A percentile compares a stretch with the other conserved stretches of the same genome.
phyloP scores from a whole-genome alignment of 2,888 invertebrate genomes.

The Pristionchus japonicus region DNA sequence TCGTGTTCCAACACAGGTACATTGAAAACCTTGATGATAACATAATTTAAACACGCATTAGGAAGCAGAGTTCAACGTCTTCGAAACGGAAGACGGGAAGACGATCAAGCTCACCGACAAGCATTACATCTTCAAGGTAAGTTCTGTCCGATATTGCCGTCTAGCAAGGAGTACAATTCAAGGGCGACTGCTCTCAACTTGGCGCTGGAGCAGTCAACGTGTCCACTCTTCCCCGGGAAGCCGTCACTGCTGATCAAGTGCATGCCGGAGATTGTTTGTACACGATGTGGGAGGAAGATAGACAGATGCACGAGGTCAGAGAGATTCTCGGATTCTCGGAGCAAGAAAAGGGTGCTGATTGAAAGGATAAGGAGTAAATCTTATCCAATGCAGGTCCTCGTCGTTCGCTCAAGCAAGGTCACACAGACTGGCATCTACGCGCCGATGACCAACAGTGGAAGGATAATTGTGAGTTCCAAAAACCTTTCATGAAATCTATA shows the following conservation, averaged over 20 bases:
- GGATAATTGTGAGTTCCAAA: constrained; percentile 59
- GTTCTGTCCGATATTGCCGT: not conserved
- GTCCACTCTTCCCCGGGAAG: not conserved
- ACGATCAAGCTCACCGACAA: constrained; percentile 24
- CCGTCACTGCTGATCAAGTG: constrained; percentile 64
- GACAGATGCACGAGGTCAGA: not conserved
- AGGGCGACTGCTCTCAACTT: not conserved
- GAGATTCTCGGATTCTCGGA: too few species aligned
- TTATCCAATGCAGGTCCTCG: constrained; percentile 46
- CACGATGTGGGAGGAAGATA: constrained; percentile 44
- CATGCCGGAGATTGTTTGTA: constrained; percentile 68
- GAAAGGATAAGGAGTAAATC: too few species aligned
- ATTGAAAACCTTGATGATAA: too few species aligned
- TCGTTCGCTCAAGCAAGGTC: constrained; percentile 56
- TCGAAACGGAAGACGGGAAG: constrained; percentile 3
- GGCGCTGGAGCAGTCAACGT: not conserved
- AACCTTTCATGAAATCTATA: too few species aligned
- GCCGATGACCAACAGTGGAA: constrained; percentile 67
- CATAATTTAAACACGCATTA: too few species aligned
- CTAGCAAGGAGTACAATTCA: not conserved
- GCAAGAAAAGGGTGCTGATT: too few species aligned
- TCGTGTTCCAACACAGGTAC: constrained; percentile 57
- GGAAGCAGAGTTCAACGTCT: not conserved
- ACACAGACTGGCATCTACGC: constrained; percentile 67
- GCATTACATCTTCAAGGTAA: constrained; percentile 7